Conservation (phyloP, 2,797 vertebrate species). For the Lacerta bilineata region DNA sequence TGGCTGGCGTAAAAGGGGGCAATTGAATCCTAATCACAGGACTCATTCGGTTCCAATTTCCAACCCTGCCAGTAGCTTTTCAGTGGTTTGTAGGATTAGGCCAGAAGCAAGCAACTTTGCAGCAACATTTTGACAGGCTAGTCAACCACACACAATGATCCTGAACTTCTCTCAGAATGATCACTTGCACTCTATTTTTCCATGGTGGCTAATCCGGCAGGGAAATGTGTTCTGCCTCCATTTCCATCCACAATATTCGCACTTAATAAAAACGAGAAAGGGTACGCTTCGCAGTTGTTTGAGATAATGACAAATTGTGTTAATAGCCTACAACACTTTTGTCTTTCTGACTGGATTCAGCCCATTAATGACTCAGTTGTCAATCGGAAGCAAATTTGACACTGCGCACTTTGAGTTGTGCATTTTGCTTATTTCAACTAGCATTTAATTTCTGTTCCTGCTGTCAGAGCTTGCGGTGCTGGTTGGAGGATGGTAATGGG, state of each 20-base stretch:
- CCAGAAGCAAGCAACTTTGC: not conserved
- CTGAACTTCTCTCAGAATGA: not conserved
- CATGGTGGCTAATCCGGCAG: not conserved
- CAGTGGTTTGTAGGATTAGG: not conserved
- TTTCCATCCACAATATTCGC: not conserved
- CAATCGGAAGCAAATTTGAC: not conserved
- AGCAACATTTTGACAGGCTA: not conserved
- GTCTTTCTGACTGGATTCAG: not conserved
- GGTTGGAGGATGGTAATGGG: not conserved
- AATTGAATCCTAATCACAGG: not conserved
- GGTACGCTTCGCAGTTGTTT: slow-evolving; percentile 10
- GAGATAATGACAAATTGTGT: slow-evolving; percentile 8
- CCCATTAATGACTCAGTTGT: not conserved
- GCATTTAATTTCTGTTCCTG: slow-evolving; percentile 21
- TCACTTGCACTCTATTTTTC: too few relatives aligned
- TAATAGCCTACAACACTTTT: not conserved
- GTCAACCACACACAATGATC: not conserved
- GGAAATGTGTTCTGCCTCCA: not conserved
- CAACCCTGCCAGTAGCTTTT: not conserved
- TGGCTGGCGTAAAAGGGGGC: too few relatives aligned
- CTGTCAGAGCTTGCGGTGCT: not conserved
- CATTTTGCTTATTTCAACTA: not conserved
- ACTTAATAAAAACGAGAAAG: not conserved
- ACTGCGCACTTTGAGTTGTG: not conserved
- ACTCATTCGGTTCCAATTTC: not conserved